Evolutionary conservation across 2,113 vertebrate species (phyloP).

Genomic region (Lutjanus erythropterus): DNA sequence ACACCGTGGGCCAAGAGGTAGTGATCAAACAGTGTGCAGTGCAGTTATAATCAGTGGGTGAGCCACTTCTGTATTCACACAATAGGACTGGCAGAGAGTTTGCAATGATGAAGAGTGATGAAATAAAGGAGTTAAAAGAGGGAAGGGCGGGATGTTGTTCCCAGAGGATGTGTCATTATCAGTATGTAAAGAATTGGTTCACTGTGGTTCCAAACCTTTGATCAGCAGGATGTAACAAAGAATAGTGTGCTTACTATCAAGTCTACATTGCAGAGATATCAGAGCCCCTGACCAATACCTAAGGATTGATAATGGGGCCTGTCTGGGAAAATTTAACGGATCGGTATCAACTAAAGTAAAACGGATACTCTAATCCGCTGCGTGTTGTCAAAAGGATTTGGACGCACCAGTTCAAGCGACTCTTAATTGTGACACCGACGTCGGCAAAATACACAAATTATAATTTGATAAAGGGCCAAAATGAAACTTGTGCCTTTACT

Average conservation of each 20-base stretch:
- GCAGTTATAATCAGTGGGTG: neutral
- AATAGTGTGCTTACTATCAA: neutral
- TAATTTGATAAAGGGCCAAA: neutral
- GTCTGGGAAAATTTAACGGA: neutral
- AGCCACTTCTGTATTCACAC: neutral
- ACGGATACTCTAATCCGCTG: neutral
- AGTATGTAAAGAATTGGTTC: neutral
- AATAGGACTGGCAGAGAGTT: neutral
- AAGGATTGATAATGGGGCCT: neutral
- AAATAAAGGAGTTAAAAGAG: neutral
- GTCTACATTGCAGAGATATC: too few species aligned
- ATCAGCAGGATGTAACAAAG: neutral
- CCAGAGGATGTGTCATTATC: neutral
- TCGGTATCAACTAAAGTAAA: neutral
- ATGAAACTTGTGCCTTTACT: neutral
- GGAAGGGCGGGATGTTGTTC: neutral
- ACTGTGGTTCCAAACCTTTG: neutral
- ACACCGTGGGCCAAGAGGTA: too few species aligned
- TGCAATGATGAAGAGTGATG: slow-evolving; percentile 1
- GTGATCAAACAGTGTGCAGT: neutral
- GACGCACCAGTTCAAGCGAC: neutral
- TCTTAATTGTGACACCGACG: neutral
- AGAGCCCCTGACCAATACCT: too few species aligned
- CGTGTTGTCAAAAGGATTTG: neutral
- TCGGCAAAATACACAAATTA: neutral